Percentiles rank a stretch among this genome's conserved stretches.
phyloP scores from a whole-genome alignment of 2,888 invertebrate genomes.

The Endotricha flammealis region DNA sequence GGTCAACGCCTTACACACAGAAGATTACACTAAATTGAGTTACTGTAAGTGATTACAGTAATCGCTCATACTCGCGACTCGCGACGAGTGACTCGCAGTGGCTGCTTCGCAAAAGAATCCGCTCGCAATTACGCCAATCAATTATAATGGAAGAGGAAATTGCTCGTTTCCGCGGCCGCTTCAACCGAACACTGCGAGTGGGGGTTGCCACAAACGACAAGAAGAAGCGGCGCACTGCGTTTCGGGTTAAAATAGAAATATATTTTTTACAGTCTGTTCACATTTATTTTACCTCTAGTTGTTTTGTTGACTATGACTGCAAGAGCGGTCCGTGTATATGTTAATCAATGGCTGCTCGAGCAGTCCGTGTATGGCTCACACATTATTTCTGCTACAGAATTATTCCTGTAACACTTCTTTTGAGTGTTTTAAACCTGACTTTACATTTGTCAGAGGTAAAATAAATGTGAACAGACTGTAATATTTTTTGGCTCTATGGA shows the following conservation, averaged over 20 bases:
- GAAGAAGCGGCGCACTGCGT: constrained; percentile 17
- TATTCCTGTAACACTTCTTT: no score
- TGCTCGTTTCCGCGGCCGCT: constrained; percentile 65
- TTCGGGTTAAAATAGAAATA: no score
- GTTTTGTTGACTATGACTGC: no score
- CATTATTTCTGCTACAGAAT: no score
- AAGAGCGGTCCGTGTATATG: no score
- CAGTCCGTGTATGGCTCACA: no score
- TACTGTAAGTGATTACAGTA: background rate
- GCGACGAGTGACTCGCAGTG: background rate
- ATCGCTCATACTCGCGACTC: background rate
- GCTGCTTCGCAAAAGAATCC: constrained; percentile 50
- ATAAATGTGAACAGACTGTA: no score
- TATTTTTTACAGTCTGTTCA: no score
- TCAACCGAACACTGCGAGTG: constrained; percentile 39
- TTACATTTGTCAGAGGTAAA: no score
- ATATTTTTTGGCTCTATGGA: no score
- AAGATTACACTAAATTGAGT: background rate
- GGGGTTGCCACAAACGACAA: constrained; percentile 19
- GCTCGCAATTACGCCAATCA: constrained; percentile 72
- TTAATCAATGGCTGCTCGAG: background rate
- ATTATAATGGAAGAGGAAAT: constrained; percentile 74
- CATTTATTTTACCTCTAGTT: no score
- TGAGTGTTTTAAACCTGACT: no score
- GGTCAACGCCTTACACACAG: background rate